Evolutionary conservation across 2,888 invertebrate genomes (phyloP).

Genomic region (Cantharis flavilabris): DNA sequence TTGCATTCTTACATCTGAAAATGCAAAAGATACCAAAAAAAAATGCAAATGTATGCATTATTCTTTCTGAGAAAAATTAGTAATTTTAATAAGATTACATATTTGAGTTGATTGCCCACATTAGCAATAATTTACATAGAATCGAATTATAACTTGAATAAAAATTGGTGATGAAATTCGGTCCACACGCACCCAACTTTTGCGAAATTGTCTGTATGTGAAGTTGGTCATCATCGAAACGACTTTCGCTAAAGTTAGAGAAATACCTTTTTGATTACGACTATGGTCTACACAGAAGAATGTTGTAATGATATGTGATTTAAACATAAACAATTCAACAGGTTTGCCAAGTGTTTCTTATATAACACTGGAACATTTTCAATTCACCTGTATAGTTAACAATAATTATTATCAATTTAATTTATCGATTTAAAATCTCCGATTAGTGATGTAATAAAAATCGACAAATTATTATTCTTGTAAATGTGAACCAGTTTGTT

Average conservation of each 20-base stretch:
- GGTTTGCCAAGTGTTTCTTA: constrained; percentile 6
- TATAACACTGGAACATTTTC: not conserved
- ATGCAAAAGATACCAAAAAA: not conserved
- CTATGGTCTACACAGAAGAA: constrained; percentile 5
- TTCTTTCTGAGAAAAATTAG: not conserved
- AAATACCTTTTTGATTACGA: constrained; percentile 1
- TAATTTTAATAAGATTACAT: not conserved
- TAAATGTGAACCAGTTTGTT: not conserved
- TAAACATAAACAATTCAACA: constrained; percentile 17
- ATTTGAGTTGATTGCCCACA: not conserved
- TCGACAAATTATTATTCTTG: not conserved
- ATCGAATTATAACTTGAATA: not conserved
- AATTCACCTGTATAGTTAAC: not conserved
- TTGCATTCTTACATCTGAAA: not conserved
- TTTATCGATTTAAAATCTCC: not conserved
- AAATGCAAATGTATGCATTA: not conserved
- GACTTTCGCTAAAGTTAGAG: constrained; percentile 19
- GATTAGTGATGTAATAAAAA: not conserved
- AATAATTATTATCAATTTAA: not conserved
- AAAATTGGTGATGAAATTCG: constrained; percentile 6
- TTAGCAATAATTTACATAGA: constrained; percentile 1
- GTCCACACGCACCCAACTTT: constrained; percentile 18
- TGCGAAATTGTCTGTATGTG: constrained; percentile 4
- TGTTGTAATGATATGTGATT: constrained; percentile 20
- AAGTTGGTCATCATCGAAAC: constrained; percentile 3